A percentile compares a stretch with the other conserved stretches of the same genome.
phyloP scores from a whole-genome alignment of 2,113 vertebrate genomes.

The Ascaphus truei region DNA sequence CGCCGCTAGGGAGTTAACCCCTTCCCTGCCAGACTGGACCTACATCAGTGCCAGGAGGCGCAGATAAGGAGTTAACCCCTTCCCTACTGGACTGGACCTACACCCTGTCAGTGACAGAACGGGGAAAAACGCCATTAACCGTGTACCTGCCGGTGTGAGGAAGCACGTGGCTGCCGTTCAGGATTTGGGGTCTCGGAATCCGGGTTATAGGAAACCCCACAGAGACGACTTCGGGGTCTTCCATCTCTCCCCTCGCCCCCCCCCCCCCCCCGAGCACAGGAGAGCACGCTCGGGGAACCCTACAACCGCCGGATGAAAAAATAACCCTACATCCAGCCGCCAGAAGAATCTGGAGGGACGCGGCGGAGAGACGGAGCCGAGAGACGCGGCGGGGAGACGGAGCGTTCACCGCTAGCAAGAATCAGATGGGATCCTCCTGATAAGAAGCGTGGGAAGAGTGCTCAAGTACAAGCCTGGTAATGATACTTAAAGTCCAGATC shows the following conservation, averaged over 20 bases:
- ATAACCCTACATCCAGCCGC: too few species aligned
- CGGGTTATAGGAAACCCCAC: neutral
- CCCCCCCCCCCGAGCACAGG: neutral
- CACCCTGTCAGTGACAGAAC: neutral
- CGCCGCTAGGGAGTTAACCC: too few species aligned
- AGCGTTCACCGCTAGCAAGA: neutral
- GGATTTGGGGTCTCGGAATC: slow-evolving; percentile 15
- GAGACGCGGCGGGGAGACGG: neutral
- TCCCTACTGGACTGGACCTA: too few species aligned
- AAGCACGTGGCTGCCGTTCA: neutral
- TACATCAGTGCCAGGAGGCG: too few species aligned
- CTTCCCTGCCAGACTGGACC: too few species aligned
- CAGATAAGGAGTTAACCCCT: too few species aligned
- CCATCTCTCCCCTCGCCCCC: neutral
- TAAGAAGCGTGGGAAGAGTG: too few species aligned
- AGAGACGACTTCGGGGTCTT: neutral
- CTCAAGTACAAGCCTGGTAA: too few species aligned
- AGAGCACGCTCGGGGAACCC: too few species aligned
- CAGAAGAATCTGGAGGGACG: too few species aligned
- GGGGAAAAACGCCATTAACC: neutral
- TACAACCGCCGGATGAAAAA: too few species aligned
- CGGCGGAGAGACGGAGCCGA: neutral
- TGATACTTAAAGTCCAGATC: too few species aligned
- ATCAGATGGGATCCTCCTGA: neutral
- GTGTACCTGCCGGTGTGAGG: neutral